Evolutionary conservation across 2,888 invertebrate species (phyloP).

Genomic region (Ochropacha duplaris): DNA sequence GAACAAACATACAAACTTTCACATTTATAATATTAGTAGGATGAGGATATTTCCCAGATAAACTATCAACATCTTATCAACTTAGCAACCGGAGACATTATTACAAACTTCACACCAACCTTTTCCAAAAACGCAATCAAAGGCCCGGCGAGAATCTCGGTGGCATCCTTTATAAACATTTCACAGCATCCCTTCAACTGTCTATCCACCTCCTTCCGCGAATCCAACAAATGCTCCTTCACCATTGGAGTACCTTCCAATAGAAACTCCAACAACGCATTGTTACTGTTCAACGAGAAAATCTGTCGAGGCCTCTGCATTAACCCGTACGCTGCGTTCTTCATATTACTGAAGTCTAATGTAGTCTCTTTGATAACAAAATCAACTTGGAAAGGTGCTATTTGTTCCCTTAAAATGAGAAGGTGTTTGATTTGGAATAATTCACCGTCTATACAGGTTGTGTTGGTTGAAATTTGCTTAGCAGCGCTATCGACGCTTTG

Average conservation of each 20-base stretch:
- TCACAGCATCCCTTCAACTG: constrained; percentile 96
- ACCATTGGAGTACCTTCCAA: constrained; percentile 97
- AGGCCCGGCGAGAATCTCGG: constrained; percentile 89
- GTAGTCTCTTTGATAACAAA: constrained; percentile 96
- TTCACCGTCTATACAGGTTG: constrained; percentile 94
- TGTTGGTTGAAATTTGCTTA: constrained; percentile 88
- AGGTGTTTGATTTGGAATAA: constrained; percentile 99
- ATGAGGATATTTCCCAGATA: too few species aligned
- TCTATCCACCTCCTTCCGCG: constrained; percentile 97
- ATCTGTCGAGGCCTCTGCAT: constrained; percentile 91
- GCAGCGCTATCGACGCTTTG: constrained; percentile 93
- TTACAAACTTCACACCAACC: too few species aligned
- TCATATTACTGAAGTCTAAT: constrained; percentile 96
- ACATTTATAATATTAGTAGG: too few species aligned
- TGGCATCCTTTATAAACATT: constrained; percentile 91
- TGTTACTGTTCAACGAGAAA: constrained; percentile 93
- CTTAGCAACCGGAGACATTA: too few species aligned
- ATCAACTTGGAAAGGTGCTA: constrained; percentile 98
- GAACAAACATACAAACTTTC: too few species aligned
- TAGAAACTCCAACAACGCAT: constrained; percentile 95
- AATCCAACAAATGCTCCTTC: constrained; percentile 95
- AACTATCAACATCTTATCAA: too few species aligned
- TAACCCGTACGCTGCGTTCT: constrained; percentile 90
- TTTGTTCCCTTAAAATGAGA: constrained; percentile 97
- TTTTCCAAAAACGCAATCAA: constrained; percentile 88